Conservation (phyloP, 2,113 vertebrate species). For the human region DNA sequence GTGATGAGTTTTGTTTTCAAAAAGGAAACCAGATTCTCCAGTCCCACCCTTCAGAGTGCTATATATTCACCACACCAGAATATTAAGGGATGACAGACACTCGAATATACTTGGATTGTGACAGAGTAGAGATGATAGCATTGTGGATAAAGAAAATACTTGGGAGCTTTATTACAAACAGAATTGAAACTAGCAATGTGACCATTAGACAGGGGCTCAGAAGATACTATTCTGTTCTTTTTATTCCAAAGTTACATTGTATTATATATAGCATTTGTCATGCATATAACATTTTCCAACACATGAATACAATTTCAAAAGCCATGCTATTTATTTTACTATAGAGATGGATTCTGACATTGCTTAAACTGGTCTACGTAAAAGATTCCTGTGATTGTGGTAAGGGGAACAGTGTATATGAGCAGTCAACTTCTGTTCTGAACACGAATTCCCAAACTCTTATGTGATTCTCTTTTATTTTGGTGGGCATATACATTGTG, state of each 20-base stretch:
- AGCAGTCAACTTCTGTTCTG: background rate
- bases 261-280: slow-evolving; percentile 3
- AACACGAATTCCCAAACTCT: background rate
- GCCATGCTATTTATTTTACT: slow-evolving; percentile 24
- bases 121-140: background rate
- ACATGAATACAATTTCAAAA: slow-evolving; percentile 2
- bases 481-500: background rate
- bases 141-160: slow-evolving; percentile 32
- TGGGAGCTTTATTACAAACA: slow-evolving; percentile 22
- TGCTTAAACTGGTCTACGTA: slow-evolving; percentile 14
- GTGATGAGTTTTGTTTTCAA: background rate
- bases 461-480: background rate
- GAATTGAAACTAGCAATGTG: slow-evolving; percentile 18
- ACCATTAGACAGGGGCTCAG: background rate
- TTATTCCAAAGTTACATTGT: background rate
- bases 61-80: background rate
- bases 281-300: background rate
- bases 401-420: background rate
- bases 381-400: background rate
- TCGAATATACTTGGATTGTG: background rate
- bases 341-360: background rate
- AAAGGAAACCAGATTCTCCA: background rate
- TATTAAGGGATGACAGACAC: background rate
- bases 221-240: slow-evolving; percentile 9
- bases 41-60: background rate